These are phyloP conservation scores for Eclectus roratus DNA, from an alignment of 2,113 vertebrate species.

Conservation along the genomic window DNA sequence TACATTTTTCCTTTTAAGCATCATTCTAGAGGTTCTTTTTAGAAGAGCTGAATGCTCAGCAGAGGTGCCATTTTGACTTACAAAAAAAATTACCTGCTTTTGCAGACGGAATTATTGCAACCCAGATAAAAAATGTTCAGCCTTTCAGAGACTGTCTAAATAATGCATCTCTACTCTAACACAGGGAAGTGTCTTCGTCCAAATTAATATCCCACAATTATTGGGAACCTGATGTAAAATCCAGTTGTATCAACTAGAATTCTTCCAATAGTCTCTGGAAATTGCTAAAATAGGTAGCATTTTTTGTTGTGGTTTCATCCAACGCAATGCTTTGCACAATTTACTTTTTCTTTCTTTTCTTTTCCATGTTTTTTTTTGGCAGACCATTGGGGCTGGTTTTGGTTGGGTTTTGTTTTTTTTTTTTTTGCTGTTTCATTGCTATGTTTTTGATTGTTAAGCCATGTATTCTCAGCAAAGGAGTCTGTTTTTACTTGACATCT, in stretches of 20 bases:
- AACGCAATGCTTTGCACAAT: neutral
- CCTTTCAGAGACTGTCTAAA: neutral
- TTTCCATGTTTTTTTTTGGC: neutral
- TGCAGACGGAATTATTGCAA: neutral
- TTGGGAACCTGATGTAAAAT: neutral
- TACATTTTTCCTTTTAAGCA: neutral
- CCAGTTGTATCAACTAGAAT: neutral
- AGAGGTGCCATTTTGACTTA: neutral
- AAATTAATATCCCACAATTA: neutral
- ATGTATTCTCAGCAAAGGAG: neutral
- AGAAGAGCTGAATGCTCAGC: neutral
- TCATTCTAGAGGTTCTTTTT: neutral
- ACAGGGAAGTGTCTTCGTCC: neutral
- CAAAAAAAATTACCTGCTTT: neutral
- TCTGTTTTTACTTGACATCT: neutral
- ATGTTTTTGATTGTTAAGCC: neutral
- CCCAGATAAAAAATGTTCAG: neutral
- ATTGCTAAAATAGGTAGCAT: neutral
- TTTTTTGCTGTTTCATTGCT: neutral
- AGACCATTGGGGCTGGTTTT: neutral
- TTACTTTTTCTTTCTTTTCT: neutral
- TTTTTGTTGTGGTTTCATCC: neutral
- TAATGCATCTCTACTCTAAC: neutral
- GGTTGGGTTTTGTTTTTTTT: fast-evolving
- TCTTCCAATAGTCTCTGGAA: neutral